Base-by-base conservation (phyloP, 2,113 vertebrate genomes). In the Gambusia holbrooki region DNA sequence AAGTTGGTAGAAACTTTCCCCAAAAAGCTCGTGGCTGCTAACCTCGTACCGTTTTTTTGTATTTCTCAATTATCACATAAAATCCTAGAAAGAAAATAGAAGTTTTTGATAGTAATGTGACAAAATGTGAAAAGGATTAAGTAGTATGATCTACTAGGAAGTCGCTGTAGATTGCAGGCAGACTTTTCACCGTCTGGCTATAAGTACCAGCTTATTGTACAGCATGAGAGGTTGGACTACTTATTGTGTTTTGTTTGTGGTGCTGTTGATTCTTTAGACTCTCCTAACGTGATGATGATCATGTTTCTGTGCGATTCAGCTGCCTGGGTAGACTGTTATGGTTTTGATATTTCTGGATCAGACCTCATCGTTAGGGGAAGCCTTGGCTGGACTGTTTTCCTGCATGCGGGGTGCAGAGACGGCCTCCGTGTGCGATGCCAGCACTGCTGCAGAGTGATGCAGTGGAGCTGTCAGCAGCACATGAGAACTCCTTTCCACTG, bases 381-480 rank as follows among this genome's bases (percentile, higher is more conserved):
- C 51, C 69, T 83, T 71, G 89, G 83, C 79, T 82, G 84, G 65
- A 60, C 81, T 90, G 80, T 90, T 90, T 89, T 80, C 69, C 74
- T 85, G 82, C 81, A 76, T 85, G 82, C 51, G 3, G 82, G 75
- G 71, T 83, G 88, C 86, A 83, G 83, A 82, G 33, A 27, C 75
- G 45, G 82, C 72, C 72, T 69, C 77, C 54, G 78, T 81, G 84
- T 85, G 76, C 76, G 73, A 72, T 79, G 73, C 35, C 66, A 75
- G 84, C 62, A 71, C 86, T 91, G 91, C 85, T 90, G 91, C 92
- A 94, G 89, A 84, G 87, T 92, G 91, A 94, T 95, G 93, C 93
- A 93, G 92, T 90, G 83, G 77, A 88, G 78, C 83, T 83, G 85
- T 77, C 66, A 81, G 82, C 65, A 80, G 82, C 70, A 76, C 84